Evolutionary conservation across 2,888 invertebrate species (phyloP), one percentile per base, ranked within the genome.

Genomic region (Cephonodes hylas): DNA sequence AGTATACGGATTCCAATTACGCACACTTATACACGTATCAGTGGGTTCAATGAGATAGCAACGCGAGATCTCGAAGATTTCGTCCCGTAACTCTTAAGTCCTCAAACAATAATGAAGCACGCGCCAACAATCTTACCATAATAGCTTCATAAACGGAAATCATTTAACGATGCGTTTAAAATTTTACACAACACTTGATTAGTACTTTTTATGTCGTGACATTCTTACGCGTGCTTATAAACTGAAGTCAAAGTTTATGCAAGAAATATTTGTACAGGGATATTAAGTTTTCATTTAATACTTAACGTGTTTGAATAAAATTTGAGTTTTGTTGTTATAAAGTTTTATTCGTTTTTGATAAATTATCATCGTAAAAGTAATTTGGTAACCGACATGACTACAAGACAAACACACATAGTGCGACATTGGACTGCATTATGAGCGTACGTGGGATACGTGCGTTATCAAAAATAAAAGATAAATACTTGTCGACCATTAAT

Each of bases 381-480:
- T 38, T 13, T n/a, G 10, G n/a, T 38, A n/a, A 38, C 38, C n/a
- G 3, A 38, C 5, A 20, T 20, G 20, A 44, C 44, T 18, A 44
- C 7, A 7, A 8, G 18, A 44, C 7, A 7, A 8, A 20, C 18
- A 22, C 18, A 20, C 8, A n/a, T n/a, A 22, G 27, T 0, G 10
- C 31, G 18, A 18, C 18, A 27, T 31, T 27, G 18, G 27, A 0
- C 27, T 8, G 1, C 8, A 18, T 53, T 31, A 10, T 27, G 3
- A 15, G 8, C 53, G 18, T 10, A 31, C 31, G 15, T 10, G 18
- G 18, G 18, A 53, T 53, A 53, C 8, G 31, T 10, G 31, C 15
- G 53, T 18, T 53, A 53, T 53, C 53, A 31, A 31, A 53, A 31
- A 53, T 53, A 13, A 18, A 53, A 53, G 31, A 53, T 53, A 53